phyloP scores from a whole-genome alignment of 2,888 invertebrate genomes.

The Apodemia mormo region DNA sequence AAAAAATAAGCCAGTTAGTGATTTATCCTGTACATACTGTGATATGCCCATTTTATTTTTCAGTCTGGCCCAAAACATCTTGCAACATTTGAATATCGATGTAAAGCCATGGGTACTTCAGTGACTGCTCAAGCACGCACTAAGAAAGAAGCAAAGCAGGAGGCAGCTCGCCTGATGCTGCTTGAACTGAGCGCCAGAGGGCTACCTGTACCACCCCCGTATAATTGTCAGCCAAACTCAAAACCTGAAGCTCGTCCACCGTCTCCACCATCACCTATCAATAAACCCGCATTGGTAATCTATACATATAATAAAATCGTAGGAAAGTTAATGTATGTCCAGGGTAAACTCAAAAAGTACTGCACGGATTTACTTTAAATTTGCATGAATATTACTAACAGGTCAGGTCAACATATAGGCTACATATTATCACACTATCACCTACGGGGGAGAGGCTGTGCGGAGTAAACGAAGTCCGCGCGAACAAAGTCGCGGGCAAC shows the following conservation, averaged over 20 bases:
- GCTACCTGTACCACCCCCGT: conserved; percentile 54
- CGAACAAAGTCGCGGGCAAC: no score
- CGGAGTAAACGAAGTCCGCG: no score
- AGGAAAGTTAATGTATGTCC: no score
- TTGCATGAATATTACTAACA: no score
- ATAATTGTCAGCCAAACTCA: conserved; percentile 31
- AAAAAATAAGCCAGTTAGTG: no score
- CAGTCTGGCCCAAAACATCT: conserved; percentile 66
- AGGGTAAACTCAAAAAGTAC: no score
- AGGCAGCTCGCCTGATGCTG: conserved; percentile 77
- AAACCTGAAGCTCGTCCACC: conserved; percentile 22
- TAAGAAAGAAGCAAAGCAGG: conserved; percentile 82
- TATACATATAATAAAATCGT: no score
- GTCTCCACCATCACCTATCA: conserved; percentile 33
- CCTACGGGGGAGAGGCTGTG: no score
- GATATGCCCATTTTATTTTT: conserved; percentile 20
- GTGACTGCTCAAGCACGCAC: conserved; percentile 73
- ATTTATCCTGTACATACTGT: no score
- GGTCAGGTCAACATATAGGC: no score
- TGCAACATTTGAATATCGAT: conserved; percentile 70
- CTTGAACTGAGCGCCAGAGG: conserved; percentile 57
- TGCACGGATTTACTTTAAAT: no score
- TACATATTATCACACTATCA: no score
- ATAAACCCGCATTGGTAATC: conserved; percentile 32
- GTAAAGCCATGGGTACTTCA: conserved; percentile 55